phyloP scores from a whole-genome alignment of 2,888 invertebrate genomes.

The Melanargia galathea region DNA sequence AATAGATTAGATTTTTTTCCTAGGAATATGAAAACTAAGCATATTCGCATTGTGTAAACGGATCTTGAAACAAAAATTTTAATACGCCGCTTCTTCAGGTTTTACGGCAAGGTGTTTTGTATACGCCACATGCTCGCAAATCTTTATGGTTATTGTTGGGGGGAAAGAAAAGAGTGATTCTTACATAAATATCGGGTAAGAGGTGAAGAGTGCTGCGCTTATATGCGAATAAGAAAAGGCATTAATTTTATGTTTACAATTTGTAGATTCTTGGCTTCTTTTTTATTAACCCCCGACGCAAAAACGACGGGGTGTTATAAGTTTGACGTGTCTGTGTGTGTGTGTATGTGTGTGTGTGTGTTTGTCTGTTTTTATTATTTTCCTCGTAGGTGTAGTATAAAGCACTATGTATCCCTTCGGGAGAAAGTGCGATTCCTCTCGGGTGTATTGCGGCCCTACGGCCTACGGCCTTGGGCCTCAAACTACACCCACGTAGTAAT shows the following conservation, averaged over 20 bases:
- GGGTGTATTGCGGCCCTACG: too few species aligned
- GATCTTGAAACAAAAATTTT: slow-evolving; percentile 30
- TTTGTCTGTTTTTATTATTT: too few species aligned
- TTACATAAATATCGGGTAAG: slow-evolving; percentile 16
- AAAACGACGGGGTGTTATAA: too few species aligned
- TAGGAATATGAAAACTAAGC: too few species aligned
- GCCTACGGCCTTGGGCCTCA: too few species aligned
- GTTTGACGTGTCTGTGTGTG: too few species aligned
- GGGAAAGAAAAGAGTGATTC: slow-evolving; percentile 29
- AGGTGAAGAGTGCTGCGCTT: slow-evolving; percentile 5
- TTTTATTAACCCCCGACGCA: too few species aligned
- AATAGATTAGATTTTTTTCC: not conserved
- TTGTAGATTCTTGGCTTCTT: not conserved
- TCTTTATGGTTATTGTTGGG: slow-evolving; percentile 33
- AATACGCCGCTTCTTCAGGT: slow-evolving; percentile 28
- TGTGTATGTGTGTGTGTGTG: too few species aligned
- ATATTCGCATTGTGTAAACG: slow-evolving; percentile 28
- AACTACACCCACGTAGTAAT: too few species aligned
- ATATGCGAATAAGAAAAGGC: not conserved
- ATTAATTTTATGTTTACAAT: slow-evolving; percentile 3
- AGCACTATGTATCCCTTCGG: too few species aligned
- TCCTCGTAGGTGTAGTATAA: too few species aligned
- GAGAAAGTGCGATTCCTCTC: too few species aligned
- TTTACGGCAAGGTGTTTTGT: slow-evolving; percentile 36
- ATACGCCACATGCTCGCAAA: slow-evolving; percentile 27